These are phyloP conservation scores for Cranoglanis bouderius DNA, from an alignment of 2,113 vertebrate genomes.

Conservation along the genomic window DNA sequence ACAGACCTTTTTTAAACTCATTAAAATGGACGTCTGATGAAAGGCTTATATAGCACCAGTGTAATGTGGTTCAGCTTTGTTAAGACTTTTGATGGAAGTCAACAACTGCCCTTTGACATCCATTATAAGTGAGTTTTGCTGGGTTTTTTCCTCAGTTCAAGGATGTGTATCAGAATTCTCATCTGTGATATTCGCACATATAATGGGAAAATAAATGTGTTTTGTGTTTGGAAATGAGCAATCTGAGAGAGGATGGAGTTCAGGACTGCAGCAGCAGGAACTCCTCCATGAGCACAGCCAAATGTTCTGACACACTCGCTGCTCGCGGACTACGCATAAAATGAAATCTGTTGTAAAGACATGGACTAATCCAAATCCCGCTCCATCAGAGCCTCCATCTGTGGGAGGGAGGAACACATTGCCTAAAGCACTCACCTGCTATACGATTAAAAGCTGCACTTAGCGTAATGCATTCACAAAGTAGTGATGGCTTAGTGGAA, in stretches of 20 bases:
- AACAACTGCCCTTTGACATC: neutral
- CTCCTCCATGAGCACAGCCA: neutral
- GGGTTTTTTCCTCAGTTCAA: neutral
- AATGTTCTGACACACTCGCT: neutral
- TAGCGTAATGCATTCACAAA: neutral
- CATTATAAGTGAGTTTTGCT: neutral
- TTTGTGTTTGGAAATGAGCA: neutral
- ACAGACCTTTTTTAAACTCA: neutral
- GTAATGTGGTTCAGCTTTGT: neutral
- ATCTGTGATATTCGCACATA: neutral
- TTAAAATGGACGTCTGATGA: neutral
- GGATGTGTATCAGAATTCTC: neutral
- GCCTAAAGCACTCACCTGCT: slow-evolving; percentile 11
- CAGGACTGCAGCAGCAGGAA: slow-evolving; percentile 11
- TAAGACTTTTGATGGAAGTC: neutral
- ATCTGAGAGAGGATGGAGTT: neutral
- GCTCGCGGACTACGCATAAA: slow-evolving; percentile 9
- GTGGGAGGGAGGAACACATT: neutral
- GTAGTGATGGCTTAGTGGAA: neutral
- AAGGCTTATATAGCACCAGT: neutral
- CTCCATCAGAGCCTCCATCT: slow-evolving; percentile 19
- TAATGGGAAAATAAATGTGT: neutral
- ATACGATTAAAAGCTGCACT: neutral
- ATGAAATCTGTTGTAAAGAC: slow-evolving; percentile 29
- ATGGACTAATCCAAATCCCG: slow-evolving; percentile 31